A percentile compares a stretch with the other conserved stretches of the same genome.
These are phyloP conservation scores for Drosophila paramelanica DNA, from an alignment of 2,888 invertebrate genomes.

Conservation along the genomic window DNA sequence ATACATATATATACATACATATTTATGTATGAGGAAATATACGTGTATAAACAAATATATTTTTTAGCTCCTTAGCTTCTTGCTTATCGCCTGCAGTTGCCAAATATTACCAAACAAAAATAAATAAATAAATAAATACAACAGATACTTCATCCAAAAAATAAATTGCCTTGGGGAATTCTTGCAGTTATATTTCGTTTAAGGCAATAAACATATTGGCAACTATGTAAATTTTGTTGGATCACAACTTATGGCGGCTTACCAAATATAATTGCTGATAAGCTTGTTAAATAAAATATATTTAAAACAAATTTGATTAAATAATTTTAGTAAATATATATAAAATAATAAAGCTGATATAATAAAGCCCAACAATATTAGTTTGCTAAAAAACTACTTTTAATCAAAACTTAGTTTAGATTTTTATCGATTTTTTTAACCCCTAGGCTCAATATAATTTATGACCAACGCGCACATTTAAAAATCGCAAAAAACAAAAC, in stretches of 20 bases:
- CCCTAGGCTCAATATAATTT: slow-evolving; percentile 18
- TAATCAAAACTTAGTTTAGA: no score
- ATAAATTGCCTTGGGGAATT: slow-evolving; percentile 49
- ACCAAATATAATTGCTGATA: slow-evolving; percentile 46
- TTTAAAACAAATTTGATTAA: no score
- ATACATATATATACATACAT: slow-evolving; percentile 14
- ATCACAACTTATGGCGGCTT: slow-evolving; percentile 13
- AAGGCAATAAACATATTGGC: slow-evolving; percentile 33
- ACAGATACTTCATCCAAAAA: slow-evolving; percentile 22
- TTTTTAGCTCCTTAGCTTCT: slow-evolving; percentile 18
- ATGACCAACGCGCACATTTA: slow-evolving; percentile 12
- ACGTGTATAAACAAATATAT: slow-evolving; percentile 6
- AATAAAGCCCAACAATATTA: not conserved
- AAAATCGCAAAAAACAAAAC: slow-evolving; percentile 2
- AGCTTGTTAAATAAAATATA: not conserved
- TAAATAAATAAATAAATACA: slow-evolving; percentile 15
- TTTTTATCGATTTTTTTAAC: not conserved
- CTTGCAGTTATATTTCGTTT: slow-evolving; percentile 17
- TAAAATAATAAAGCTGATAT: not conserved
- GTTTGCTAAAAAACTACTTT: not conserved
- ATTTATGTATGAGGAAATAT: not conserved
- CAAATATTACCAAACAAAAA: slow-evolving; percentile 15
- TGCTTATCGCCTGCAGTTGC: slow-evolving; percentile 47
- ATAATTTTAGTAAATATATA: no score
- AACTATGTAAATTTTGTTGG: slow-evolving; percentile 46